Percentiles rank a stretch among this genome's conserved stretches.
phyloP scores from a whole-genome alignment of 2,797 vertebrate genomes.

The Gymnopithys bicolor region DNA sequence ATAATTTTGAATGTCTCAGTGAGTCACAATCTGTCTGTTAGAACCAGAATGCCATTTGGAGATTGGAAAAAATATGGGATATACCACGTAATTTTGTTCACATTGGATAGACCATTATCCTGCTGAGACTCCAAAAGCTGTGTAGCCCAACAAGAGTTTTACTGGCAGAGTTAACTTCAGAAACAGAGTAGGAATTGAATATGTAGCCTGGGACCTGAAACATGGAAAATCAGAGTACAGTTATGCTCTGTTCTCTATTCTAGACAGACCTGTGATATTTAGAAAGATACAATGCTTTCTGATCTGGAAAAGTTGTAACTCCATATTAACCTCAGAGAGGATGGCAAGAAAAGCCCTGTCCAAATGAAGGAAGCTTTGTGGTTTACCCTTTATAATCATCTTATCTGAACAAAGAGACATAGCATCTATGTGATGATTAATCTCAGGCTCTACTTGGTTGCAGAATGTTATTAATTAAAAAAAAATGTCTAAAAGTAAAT shows the following conservation, averaged over 20 bases:
- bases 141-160: neutral
- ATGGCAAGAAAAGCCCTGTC: neutral
- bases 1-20: neutral
- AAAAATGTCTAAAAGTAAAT: neutral
- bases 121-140: neutral
- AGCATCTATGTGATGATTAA: conserved; percentile 13
- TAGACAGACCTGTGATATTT: neutral
- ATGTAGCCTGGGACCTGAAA: neutral
- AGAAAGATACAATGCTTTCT: neutral
- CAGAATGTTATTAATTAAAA: conserved; percentile 2
- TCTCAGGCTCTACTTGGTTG: neutral
- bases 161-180: neutral
- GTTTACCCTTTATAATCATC: neutral
- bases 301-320: neutral
- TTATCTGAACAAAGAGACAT: neutral
- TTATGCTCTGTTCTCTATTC: neutral
- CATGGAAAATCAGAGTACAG: neutral
- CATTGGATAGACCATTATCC: neutral
- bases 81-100: neutral
- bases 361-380: neutral
- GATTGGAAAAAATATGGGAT: neutral
- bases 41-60: neutral
- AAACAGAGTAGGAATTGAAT: neutral
- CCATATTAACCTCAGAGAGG: neutral
- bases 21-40: conserved; percentile 39